Conservation (phyloP, 2,113 vertebrate genomes). For the Gasterosteus nipponicus region DNA sequence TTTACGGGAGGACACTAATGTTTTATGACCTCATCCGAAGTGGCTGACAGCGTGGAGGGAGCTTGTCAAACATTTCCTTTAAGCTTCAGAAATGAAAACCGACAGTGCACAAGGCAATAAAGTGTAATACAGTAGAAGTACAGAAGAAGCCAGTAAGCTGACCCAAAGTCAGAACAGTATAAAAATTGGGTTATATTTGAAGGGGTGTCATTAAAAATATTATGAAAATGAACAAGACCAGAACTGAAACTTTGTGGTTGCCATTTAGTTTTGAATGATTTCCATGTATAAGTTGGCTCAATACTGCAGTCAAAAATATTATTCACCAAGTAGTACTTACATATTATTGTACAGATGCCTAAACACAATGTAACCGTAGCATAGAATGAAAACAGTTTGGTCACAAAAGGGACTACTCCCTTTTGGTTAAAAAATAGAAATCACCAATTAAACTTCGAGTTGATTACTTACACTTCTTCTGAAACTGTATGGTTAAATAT, state of each 20-base stretch:
- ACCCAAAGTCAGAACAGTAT: not conserved
- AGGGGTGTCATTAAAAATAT: not conserved
- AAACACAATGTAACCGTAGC: not conserved
- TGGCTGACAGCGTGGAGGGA: not conserved
- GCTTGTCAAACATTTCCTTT: slow-evolving; percentile 13
- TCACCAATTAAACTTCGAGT: no score
- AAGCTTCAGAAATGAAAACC: not conserved
- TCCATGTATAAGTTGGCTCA: not conserved
- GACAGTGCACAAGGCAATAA: not conserved
- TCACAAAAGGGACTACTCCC: no score
- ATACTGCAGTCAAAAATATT: no score
- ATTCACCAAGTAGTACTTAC: not conserved
- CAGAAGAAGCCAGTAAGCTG: not conserved
- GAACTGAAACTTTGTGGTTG: not conserved
- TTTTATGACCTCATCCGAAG: not conserved
- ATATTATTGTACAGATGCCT: not conserved
- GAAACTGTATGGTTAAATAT: no score
- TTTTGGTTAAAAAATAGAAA: no score
- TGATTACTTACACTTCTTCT: no score
- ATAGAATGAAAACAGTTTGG: not conserved
- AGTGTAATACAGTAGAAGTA: not conserved
- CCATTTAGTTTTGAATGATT: not conserved
- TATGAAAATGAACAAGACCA: not conserved
- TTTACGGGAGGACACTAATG: not conserved
- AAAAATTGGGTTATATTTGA: not conserved